A percentile compares a stretch with the other conserved stretches of the same genome.
Evolutionary conservation across 2,888 invertebrate genomes (phyloP).

Genomic region (Venusia cambrica): DNA sequence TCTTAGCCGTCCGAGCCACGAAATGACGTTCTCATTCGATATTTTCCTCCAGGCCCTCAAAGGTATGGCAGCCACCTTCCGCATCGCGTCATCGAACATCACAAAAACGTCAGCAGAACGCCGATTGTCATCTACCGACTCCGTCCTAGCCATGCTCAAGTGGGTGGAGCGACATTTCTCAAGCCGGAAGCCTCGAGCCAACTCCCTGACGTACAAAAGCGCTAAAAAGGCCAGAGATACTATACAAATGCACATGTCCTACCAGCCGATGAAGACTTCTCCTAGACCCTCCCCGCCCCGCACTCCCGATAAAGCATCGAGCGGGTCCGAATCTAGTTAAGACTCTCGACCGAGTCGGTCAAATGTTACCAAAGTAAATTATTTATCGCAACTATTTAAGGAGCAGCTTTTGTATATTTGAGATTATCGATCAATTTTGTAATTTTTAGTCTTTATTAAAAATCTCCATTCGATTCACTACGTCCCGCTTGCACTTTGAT

Average conservation of each 20-base stretch:
- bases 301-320: conserved; percentile 56
- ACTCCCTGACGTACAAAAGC: conserved; percentile 82
- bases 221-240: conserved; percentile 84
- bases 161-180: conserved; percentile 94
- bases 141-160: conserved; percentile 92
- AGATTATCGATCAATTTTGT: no score
- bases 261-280: conserved; percentile 67
- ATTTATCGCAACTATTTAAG: no score
- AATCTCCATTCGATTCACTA: no score
- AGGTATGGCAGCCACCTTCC: conserved; percentile 96
- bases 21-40: no score
- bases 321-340: conserved; percentile 71
- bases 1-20: no score
- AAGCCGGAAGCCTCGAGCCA: conserved; percentile 87
- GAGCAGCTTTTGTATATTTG: no score
- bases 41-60: conserved; percentile 85
- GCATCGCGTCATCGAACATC: conserved; percentile 91
- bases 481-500: no score
- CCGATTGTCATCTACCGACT: conserved; percentile 93
- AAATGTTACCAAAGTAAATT: conserved; percentile 8
- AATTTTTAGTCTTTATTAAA: no score
- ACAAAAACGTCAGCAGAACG: conserved; percentile 93
- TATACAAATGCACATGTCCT: conserved; percentile 89
- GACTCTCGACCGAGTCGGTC: conserved; percentile 14
- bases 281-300: conserved; percentile 58